Conservation (phyloP, 2,888 invertebrate genomes). For the Tetragonisca angustula region DNA sequence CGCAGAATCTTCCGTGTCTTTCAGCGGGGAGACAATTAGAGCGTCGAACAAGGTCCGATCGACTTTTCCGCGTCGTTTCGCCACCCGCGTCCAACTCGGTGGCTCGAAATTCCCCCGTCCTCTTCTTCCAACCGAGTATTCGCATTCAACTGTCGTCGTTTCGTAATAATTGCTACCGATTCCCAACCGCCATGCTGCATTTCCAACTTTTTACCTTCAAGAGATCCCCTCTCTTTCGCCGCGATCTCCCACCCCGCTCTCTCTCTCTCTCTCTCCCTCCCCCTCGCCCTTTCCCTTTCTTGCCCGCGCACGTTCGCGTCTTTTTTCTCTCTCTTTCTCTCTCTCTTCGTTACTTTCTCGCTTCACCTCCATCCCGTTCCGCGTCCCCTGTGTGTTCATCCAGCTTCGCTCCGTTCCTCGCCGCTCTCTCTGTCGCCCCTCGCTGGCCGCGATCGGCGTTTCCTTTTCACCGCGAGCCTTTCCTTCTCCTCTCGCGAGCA, state of each 20-base stretch:
- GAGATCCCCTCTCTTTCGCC: constrained; percentile 57
- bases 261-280: constrained; percentile 32
- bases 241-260: constrained; percentile 53
- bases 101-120: constrained; percentile 51
- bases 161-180: constrained; percentile 80
- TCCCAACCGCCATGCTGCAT: constrained; percentile 81
- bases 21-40: constrained; percentile 21
- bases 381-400: neutral
- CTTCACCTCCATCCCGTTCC: constrained; percentile 21
- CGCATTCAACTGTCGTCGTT: constrained; percentile 77
- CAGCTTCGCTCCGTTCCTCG: constrained; percentile 20
- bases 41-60: constrained; percentile 21
- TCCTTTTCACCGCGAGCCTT: constrained; percentile 29
- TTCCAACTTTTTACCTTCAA: constrained; percentile 79
- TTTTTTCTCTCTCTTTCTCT: constrained; percentile 32
- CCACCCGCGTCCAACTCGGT: constrained; percentile 55
- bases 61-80: constrained; percentile 57
- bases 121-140: constrained; percentile 52
- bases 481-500: constrained; percentile 35
- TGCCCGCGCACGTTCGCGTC: constrained; percentile 28
- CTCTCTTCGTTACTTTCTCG: constrained; percentile 34
- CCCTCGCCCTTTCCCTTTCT: constrained; percentile 47
- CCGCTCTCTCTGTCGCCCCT: constrained; percentile 34
- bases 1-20: neutral
- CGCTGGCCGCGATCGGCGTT: constrained; percentile 15